Conservation (phyloP, 2,113 vertebrate species). For the Dasypus novemcinctus region DNA sequence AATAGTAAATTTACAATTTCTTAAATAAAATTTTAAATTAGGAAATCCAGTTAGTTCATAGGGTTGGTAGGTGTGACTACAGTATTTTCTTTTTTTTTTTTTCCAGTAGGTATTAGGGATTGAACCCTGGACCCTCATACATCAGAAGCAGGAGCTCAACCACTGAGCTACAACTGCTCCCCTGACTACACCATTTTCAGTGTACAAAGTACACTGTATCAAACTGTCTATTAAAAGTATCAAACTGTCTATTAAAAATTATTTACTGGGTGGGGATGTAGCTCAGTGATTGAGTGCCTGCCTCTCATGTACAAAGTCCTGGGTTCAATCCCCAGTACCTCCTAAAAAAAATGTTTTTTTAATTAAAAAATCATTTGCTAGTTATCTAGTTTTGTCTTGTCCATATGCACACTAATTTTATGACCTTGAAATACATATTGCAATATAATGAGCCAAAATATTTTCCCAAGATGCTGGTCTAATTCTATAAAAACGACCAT, state of each 20-base stretch:
- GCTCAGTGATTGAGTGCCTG: too few relatives aligned
- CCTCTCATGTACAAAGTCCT: too few relatives aligned
- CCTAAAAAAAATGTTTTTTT: too few relatives aligned
- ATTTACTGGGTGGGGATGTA: too few relatives aligned
- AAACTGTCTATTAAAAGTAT: background rate
- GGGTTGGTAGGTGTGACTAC: background rate
- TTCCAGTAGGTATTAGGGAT: too few relatives aligned
- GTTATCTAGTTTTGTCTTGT: background rate
- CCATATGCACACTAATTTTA: background rate
- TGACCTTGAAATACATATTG: background rate
- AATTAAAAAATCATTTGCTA: background rate
- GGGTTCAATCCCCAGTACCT: too few relatives aligned
- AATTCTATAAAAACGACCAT: background rate
- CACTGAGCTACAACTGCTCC: too few relatives aligned
- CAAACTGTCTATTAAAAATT: background rate
- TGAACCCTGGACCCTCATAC: too few relatives aligned
- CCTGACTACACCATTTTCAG: background rate
- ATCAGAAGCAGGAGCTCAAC: too few relatives aligned
- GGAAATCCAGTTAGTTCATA: background rate
- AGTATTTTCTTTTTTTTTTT: too few relatives aligned
- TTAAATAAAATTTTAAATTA: background rate
- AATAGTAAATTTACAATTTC: background rate
- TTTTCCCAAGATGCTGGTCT: background rate
- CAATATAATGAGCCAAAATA: background rate
- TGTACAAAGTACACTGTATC: background rate